Evolutionary conservation across 2,888 invertebrate species (phyloP).

Genomic region (Erebia epiphron): DNA sequence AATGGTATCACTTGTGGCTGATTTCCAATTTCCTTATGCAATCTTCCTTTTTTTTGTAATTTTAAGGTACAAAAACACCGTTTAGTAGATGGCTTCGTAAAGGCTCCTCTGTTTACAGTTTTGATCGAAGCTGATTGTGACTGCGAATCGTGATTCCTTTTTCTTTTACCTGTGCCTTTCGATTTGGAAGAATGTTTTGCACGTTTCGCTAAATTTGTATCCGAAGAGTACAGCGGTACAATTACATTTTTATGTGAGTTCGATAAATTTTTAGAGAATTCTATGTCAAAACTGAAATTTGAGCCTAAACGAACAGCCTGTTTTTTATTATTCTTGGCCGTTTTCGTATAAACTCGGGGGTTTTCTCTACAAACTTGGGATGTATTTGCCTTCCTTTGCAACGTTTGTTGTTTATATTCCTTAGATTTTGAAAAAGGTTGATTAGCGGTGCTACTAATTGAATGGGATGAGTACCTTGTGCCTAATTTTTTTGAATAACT

Average conservation of each 20-base stretch:
- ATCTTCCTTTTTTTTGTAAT: constrained; percentile 41
- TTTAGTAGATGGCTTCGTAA: constrained; percentile 40
- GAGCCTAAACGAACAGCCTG: constrained; percentile 39
- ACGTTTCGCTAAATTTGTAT: constrained; percentile 2
- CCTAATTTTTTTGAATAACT: constrained; percentile 42
- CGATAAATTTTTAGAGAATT: constrained; percentile 36
- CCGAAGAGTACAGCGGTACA: constrained; percentile 8
- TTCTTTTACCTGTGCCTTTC: constrained; percentile 31
- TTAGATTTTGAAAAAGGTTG: constrained; percentile 28
- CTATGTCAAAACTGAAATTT: constrained; percentile 39
- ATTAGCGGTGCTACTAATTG: constrained; percentile 36
- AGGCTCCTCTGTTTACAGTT: constrained; percentile 37
- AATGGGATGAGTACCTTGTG: constrained; percentile 34
- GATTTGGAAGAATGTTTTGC: constrained; percentile 3
- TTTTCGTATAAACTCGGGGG: neutral
- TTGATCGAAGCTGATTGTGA: constrained; percentile 22
- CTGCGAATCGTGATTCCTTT: constrained; percentile 34
- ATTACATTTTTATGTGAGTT: constrained; percentile 10
- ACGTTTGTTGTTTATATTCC: constrained; percentile 10
- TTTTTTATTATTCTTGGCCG: constrained; percentile 3
- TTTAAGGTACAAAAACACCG: constrained; percentile 54
- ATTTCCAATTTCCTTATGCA: constrained; percentile 27
- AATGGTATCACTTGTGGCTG: constrained; percentile 6
- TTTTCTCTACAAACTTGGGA: constrained; percentile 4
- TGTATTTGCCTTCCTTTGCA: neutral